These are phyloP conservation scores for Spatulosminthurus flaviceps DNA, from an alignment of 2,888 invertebrate species.

Conservation along the genomic window DNA sequence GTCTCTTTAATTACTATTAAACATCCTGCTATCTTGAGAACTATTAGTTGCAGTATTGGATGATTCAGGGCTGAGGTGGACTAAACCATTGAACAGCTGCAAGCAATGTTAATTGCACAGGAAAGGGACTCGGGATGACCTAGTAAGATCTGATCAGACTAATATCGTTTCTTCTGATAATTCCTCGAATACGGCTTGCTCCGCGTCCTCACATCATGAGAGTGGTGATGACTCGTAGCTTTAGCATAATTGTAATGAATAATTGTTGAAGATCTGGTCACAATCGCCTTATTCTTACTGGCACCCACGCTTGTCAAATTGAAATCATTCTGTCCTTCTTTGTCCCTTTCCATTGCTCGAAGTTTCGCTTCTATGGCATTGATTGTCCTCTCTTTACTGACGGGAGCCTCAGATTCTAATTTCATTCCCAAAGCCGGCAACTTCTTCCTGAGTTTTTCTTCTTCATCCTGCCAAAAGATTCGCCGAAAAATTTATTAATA, in stretches of 20 bases:
- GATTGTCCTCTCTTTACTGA: conserved; percentile 75
- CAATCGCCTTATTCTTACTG: background rate
- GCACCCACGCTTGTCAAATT: conserved; percentile 3
- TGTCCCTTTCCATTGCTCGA: conserved; percentile 75
- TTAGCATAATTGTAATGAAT: conserved; percentile 30
- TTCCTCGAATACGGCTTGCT: conserved; percentile 36
- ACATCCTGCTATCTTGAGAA: too few relatives aligned
- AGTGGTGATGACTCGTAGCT: conserved; percentile 16
- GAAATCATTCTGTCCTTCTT: conserved; percentile 23
- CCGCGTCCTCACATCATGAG: conserved; percentile 20
- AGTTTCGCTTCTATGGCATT: conserved; percentile 89
- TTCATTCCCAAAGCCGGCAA: conserved; percentile 66
- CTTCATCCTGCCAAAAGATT: conserved; percentile 76
- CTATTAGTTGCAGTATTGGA: too few relatives aligned
- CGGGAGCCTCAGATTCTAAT: conserved; percentile 70
- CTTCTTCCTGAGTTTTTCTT: conserved; percentile 79
- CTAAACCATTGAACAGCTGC: too few relatives aligned
- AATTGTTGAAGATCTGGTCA: background rate
- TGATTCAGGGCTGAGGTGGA: too few relatives aligned
- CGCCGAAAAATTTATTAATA: background rate
- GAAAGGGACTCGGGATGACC: too few relatives aligned
- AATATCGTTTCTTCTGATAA: conserved; percentile 1
- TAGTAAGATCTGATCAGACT: background rate
- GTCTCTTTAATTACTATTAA: too few relatives aligned
- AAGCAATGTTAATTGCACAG: too few relatives aligned